Evolutionary conservation across 2,888 invertebrate species (phyloP), one percentile per base, ranked within the genome.

Genomic region (Meteorus colon): DNA sequence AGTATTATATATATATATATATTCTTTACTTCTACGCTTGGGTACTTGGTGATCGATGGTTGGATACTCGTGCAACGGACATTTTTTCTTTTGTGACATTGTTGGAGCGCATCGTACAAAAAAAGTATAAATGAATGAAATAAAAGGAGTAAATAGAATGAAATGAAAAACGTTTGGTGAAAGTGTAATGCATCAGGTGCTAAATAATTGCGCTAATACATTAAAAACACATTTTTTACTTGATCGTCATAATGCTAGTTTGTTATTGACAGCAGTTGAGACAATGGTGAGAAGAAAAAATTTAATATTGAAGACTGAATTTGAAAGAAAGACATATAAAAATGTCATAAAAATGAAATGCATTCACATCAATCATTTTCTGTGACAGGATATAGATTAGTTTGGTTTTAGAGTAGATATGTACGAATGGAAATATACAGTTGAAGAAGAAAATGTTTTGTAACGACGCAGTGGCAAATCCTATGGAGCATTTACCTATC

Each of bases 1-100:
- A 31, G 59, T 65, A 48, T n/a, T 48, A 48, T n/a, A 31, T 65
- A n/a, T 65, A 41, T 41, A 16, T 48, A 65, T 75, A 29, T 65
- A 55, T 63, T 29, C 27, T 62, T 62, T 12, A 45, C 45, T 45
- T 45, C 48, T 14, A 48, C 16, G 48, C 10, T 14, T n/a, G 48
- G 48, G 16, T n/a, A 48, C n/a, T n/a, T n/a, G 48, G 48, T 48
- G 48, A 48, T 48, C 48, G 48, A 48, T 48, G 48, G 48, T 48
- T 48, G 16, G n/a, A n/a, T 48, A 48, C n/a, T 48, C n/a, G 48
- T 5, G 48, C 48, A 48, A 16, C 16, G n/a, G 48, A 48, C 48
- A n/a, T 14, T 48, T 16, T 4, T 48, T n/a, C 6, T 48, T 48
- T 48, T 48, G 16, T n/a, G 24, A 24, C 24, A 0, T 48, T 48